Evolutionary conservation across 2,797 vertebrate genomes (phyloP).

Genomic region (Cacajao melanocephalus): DNA sequence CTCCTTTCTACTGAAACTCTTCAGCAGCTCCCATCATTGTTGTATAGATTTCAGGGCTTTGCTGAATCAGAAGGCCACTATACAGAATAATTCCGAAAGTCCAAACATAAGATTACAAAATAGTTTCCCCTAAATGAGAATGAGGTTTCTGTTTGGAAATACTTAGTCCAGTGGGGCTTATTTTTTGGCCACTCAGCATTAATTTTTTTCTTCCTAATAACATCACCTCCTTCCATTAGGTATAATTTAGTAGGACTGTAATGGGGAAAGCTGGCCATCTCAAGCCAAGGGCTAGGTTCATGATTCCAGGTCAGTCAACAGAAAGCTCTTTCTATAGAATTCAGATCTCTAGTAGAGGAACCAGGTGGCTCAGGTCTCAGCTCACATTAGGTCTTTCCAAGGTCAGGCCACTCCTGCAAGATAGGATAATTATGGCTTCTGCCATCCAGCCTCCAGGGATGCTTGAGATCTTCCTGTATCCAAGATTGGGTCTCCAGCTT

Average conservation of each 20-base stretch:
- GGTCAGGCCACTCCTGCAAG: not conserved
- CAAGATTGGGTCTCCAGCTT: not conserved
- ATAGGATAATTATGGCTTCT: not conserved
- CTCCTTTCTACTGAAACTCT: not conserved
- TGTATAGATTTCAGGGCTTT: not conserved
- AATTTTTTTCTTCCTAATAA: not conserved
- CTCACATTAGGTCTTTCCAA: not conserved
- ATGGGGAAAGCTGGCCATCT: not conserved
- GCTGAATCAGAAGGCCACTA: not conserved
- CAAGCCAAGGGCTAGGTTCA: not conserved
- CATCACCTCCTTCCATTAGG: not conserved
- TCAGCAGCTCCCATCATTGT: accelerated
- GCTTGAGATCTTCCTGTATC: not conserved
- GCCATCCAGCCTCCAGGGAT: not conserved
- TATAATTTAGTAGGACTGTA: not conserved
- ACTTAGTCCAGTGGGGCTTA: not conserved
- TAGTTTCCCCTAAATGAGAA: not conserved
- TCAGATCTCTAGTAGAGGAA: not conserved
- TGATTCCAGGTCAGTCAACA: not conserved
- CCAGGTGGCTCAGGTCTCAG: not conserved
- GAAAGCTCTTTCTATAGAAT: not conserved
- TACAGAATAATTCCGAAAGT: not conserved
- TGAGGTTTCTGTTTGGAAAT: not conserved
- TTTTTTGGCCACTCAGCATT: not conserved
- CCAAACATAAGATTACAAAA: not conserved